Evolutionary conservation across 2,888 invertebrate genomes (phyloP).

Genomic region (Pedicia rivosa): DNA sequence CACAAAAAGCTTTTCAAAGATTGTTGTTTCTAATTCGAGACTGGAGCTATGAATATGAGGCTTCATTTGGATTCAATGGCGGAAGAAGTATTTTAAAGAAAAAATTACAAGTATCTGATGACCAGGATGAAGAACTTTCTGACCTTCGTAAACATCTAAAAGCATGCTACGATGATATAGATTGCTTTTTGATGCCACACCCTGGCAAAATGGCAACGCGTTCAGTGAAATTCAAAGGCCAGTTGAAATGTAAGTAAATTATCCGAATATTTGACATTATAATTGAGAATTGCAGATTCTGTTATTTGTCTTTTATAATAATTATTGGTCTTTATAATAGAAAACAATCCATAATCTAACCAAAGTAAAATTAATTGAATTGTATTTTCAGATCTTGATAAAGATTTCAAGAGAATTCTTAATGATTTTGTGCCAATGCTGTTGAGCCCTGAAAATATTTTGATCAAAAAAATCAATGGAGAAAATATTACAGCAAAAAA

Average conservation of each 20-base stretch:
- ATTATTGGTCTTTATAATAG: too few species aligned
- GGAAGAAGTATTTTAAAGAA: constrained; percentile 5
- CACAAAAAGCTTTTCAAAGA: constrained; percentile 7
- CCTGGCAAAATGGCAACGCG: constrained; percentile 6
- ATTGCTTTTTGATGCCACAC: constrained; percentile 9
- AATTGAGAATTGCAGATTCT: too few species aligned
- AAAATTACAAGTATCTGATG: constrained; percentile 1
- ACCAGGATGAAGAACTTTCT: constrained; percentile 4
- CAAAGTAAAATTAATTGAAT: too few species aligned
- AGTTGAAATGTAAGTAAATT: constrained; percentile 1
- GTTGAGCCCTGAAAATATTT: constrained; percentile 5
- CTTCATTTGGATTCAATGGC: constrained; percentile 5
- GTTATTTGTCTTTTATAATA: too few species aligned
- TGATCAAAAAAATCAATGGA: constrained; percentile 6
- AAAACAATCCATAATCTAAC: too few species aligned
- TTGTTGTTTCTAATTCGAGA: constrained; percentile 9
- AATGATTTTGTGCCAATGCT: constrained; percentile 4
- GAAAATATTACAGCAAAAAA: constrained; percentile 2
- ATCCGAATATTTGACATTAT: too few species aligned
- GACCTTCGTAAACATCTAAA: constrained; percentile 4
- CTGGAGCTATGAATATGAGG: constrained; percentile 6
- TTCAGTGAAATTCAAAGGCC: constrained; percentile 3
- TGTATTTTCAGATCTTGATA: constrained; percentile 6
- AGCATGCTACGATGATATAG: constrained; percentile 5
- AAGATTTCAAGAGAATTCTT: constrained; percentile 7